Evolutionary conservation across 92 coral and sea anemone species (phyloP).

Genomic region (Pocillopora meandrina): DNA sequence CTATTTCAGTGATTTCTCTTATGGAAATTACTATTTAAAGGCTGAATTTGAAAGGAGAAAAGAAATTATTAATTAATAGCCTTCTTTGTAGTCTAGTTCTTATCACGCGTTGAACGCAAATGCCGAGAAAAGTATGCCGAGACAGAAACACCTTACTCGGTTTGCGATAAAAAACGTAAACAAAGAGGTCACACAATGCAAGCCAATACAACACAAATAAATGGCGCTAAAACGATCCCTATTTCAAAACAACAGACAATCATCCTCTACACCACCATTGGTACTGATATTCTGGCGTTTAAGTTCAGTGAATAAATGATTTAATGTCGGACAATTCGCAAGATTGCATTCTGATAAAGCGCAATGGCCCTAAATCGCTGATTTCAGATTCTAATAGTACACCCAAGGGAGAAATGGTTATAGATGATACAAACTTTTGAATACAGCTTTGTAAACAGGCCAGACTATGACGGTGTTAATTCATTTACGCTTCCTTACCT

Average conservation of each 20-base stretch:
- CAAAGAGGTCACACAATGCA: constrained; percentile 23
- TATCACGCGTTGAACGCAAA: neutral
- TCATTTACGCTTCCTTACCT: neutral
- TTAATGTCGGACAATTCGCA: neutral
- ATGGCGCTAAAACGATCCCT: neutral
- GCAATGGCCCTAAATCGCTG: neutral
- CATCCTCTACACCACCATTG: constrained; percentile 17
- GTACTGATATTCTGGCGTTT: neutral
- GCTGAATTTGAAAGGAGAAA: neutral
- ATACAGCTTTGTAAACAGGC: constrained; percentile 2
- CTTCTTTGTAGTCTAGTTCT: neutral
- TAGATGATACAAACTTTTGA: neutral
- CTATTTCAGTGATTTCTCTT: neutral
- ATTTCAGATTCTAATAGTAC: neutral
- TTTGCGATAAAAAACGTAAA: neutral
- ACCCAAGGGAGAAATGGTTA: neutral
- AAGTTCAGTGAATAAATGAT: constrained; percentile 9
- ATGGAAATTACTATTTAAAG: neutral
- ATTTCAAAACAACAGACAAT: neutral
- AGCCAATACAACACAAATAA: neutral
- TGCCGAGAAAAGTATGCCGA: neutral
- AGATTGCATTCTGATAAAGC: constrained; percentile 10
- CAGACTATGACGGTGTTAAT: neutral
- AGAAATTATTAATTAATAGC: constrained; percentile 7
- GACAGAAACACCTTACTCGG: neutral